Conservation (phyloP, 2,113 vertebrate genomes). For the Atrichornis clamosus region DNA sequence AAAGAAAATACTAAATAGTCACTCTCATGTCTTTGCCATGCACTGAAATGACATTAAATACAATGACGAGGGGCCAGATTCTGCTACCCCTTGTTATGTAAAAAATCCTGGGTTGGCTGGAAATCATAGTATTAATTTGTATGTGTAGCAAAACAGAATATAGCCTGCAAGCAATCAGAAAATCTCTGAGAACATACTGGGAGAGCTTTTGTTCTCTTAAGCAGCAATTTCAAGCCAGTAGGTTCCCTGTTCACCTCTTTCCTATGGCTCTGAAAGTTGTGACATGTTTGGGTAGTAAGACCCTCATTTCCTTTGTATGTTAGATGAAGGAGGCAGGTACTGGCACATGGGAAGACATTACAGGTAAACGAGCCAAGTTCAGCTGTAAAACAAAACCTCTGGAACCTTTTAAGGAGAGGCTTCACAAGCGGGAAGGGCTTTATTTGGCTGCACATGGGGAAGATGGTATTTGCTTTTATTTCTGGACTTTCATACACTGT, state of each 20-base stretch:
- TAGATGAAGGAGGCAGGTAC: neutral
- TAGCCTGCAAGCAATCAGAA: neutral
- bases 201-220: neutral
- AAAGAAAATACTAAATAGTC: neutral
- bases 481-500: neutral
- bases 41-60: neutral
- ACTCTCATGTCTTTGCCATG: neutral
- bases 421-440: neutral
- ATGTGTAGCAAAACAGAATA: neutral
- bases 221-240: neutral
- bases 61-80: neutral
- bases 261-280: neutral
- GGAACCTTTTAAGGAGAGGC: neutral
- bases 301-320: neutral
- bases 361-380: neutral
- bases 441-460: neutral
- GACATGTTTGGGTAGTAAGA: neutral
- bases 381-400: neutral
- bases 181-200: neutral
- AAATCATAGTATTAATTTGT: neutral
- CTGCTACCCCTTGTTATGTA: neutral
- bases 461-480: neutral
- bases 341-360: neutral
- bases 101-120: neutral
- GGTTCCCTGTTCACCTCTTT: fast-evolving